Conservation (phyloP, 2,113 vertebrate species). For the Pseudorhombus dupliciocellatus region DNA sequence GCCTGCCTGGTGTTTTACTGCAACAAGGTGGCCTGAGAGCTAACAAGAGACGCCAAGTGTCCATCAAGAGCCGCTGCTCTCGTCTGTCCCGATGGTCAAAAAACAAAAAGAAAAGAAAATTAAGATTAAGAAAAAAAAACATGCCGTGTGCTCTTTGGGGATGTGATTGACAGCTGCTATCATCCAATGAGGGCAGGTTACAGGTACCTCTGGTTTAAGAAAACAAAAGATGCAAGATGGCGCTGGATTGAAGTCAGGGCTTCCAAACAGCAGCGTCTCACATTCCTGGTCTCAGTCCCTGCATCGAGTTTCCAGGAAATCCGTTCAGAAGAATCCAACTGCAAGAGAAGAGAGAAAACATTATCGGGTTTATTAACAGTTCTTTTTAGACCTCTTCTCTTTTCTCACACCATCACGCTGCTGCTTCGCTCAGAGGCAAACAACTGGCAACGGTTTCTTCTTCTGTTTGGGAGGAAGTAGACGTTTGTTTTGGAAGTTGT, state of each 20-base stretch:
- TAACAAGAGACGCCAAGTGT: not conserved
- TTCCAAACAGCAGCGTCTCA: too few species aligned
- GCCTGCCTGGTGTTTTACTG: slow-evolving; percentile 10
- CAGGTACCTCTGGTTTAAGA: too few species aligned
- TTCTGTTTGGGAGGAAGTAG: slow-evolving; percentile 11
- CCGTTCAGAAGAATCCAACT: too few species aligned
- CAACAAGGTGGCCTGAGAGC: slow-evolving; percentile 1
- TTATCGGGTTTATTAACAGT: too few species aligned
- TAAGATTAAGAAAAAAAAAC: not conserved
- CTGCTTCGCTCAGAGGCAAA: not conserved
- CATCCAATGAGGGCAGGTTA: too few species aligned
- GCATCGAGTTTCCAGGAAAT: too few species aligned
- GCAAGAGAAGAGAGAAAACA: too few species aligned
- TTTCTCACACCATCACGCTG: not conserved
- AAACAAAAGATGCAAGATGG: too few species aligned
- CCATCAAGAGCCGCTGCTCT: not conserved
- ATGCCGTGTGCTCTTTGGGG: too few species aligned
- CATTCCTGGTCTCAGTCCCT: too few species aligned
- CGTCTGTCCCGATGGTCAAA: not conserved
- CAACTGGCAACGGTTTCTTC: not conserved
- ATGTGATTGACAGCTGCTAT: too few species aligned
- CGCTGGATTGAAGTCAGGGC: too few species aligned
- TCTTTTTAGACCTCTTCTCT: not conserved
- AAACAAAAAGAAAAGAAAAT: not conserved
- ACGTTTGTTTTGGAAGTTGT: not conserved